These are phyloP conservation scores for Gymnocheta viridis DNA, from an alignment of 2,888 invertebrate species.

Conservation along the genomic window DNA sequence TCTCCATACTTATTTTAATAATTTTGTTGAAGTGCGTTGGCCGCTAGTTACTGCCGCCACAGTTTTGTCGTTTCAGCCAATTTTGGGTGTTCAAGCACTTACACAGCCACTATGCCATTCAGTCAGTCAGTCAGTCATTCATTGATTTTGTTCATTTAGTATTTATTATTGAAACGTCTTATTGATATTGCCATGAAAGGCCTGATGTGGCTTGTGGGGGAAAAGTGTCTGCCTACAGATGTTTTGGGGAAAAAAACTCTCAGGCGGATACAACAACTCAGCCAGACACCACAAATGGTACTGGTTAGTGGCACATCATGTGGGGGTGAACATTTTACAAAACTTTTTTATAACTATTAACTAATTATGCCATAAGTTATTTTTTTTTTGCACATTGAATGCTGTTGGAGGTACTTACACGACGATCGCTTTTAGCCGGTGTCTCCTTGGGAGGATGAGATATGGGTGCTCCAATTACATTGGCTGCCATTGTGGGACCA, in stretches of 20 bases:
- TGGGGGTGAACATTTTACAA: constrained; percentile 32
- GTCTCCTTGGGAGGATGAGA: constrained; percentile 75
- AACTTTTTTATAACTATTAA: not conserved
- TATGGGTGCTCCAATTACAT: constrained; percentile 77
- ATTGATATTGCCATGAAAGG: constrained; percentile 56
- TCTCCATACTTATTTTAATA: constrained; percentile 26
- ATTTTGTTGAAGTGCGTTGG: constrained; percentile 66
- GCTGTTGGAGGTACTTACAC: constrained; percentile 78
- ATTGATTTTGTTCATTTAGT: constrained; percentile 22
- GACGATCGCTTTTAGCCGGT: constrained; percentile 81
- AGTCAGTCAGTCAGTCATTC: not conserved
- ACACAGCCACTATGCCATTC: constrained; percentile 29
- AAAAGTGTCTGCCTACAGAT: constrained; percentile 53
- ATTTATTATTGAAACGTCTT: constrained; percentile 19
- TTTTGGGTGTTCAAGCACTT: constrained; percentile 66
- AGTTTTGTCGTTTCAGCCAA: constrained; percentile 61
- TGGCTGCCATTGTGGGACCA: constrained; percentile 78
- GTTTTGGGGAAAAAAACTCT: not conserved
- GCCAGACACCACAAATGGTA: constrained; percentile 35
- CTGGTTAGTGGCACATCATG: not conserved
- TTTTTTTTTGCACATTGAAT: too few species aligned
- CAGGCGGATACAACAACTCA: constrained; percentile 38
- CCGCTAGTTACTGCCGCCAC: constrained; percentile 44
- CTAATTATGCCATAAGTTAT: not conserved
- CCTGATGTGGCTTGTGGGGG: constrained; percentile 45